These are phyloP conservation scores for Myocastor coypus DNA, from an alignment of 2,113 vertebrate species.

Conservation along the genomic window DNA sequence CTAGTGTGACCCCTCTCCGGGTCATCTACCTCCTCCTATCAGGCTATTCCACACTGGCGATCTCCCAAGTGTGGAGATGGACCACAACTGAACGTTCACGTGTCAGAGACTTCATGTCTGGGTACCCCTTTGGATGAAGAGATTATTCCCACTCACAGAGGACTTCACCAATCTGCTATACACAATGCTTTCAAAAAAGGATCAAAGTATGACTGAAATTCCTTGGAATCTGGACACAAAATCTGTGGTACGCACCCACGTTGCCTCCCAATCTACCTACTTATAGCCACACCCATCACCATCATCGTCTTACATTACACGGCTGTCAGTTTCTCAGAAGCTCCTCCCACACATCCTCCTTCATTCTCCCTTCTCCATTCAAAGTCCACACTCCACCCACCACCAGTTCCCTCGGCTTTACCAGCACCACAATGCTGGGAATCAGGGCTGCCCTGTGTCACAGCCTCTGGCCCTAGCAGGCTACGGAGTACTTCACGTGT, in stretches of 20 bases:
- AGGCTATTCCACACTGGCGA: background rate
- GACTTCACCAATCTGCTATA: background rate
- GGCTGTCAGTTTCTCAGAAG: background rate
- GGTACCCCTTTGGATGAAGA: background rate
- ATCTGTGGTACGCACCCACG: background rate
- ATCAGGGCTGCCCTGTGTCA: accelerated
- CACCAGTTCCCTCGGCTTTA: background rate
- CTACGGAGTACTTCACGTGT: background rate
- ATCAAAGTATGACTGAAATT: background rate
- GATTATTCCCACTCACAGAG: background rate
- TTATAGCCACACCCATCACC: accelerated
- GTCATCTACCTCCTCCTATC: background rate
- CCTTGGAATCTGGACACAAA: background rate
- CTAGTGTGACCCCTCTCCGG: background rate
- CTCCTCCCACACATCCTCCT: background rate
- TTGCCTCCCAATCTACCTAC: background rate
- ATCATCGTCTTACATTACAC: accelerated
- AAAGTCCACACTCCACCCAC: background rate
- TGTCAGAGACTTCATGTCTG: background rate
- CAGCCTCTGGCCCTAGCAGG: accelerated
- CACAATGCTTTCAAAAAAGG: background rate
- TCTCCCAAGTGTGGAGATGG: background rate
- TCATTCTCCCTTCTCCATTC: background rate
- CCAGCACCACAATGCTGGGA: background rate
- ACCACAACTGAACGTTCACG: background rate